These are phyloP conservation scores for Camponotus vicinus DNA, from an alignment of 1,140 invertebrate species.

Conservation along the genomic window DNA sequence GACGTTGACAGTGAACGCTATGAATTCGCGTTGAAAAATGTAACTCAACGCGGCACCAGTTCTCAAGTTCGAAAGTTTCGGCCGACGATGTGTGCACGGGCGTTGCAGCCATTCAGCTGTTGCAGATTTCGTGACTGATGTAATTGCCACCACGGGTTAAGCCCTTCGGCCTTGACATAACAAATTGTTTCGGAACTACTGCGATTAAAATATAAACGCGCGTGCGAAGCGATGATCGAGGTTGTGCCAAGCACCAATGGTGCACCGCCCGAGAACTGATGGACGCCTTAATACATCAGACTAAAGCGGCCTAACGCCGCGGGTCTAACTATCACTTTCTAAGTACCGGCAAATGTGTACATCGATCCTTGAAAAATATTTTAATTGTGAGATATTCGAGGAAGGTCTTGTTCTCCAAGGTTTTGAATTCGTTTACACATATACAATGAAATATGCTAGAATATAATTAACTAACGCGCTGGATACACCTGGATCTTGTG, in stretches of 20 bases:
- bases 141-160: slow-evolving; percentile 80
- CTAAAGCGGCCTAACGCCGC: slow-evolving; percentile 20
- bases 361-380: slow-evolving; percentile 61
- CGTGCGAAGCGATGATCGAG: slow-evolving; percentile 84
- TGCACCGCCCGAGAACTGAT: slow-evolving; percentile 58
- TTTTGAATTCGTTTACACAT: slow-evolving; percentile 25
- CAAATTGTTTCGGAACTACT: slow-evolving; percentile 85
- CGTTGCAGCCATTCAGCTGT: slow-evolving; percentile 80
- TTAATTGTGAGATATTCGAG: slow-evolving; percentile 56
- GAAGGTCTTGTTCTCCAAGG: slow-evolving; percentile 45
- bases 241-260: slow-evolving; percentile 84
- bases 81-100: slow-evolving; percentile 47
- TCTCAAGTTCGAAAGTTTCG: slow-evolving; percentile 63
- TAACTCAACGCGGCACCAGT: slow-evolving; percentile 10
- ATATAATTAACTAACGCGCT: neutral
- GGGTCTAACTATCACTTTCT: slow-evolving; percentile 62
- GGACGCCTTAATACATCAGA: slow-evolving; percentile 60
- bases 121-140: slow-evolving; percentile 85
- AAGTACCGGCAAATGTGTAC: slow-evolving; percentile 24
- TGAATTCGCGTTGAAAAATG: slow-evolving; percentile 60
- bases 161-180: slow-evolving; percentile 84
- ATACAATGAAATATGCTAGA: neutral
- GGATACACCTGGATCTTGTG: neutral
- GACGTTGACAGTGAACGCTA: slow-evolving; percentile 8
- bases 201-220: slow-evolving; percentile 85